These are phyloP conservation scores for Heterohyrax brucei DNA, from an alignment of 2,797 vertebrate genomes.

Conservation along the genomic window DNA sequence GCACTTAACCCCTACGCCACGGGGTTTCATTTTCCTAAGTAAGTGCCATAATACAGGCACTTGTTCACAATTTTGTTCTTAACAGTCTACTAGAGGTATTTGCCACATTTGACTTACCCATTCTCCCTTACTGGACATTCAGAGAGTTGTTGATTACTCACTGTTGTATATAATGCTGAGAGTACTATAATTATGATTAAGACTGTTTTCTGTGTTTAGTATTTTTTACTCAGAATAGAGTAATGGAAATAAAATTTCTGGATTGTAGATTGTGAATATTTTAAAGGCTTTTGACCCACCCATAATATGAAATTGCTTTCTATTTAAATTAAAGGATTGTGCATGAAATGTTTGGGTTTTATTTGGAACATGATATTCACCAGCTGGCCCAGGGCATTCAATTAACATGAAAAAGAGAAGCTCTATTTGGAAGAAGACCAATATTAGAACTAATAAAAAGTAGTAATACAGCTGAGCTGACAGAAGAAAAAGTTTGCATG, in stretches of 20 bases:
- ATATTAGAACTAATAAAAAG: not conserved
- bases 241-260: constrained; percentile 26
- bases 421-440: not conserved
- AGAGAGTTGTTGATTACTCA: not conserved
- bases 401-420: not conserved
- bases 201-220: constrained; percentile 19
- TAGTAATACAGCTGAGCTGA: not conserved
- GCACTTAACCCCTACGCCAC: too few species aligned
- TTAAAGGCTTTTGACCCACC: not conserved
- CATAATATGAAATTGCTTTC: not conserved
- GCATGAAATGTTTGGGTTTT: not conserved
- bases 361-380: not conserved
- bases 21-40: not conserved
- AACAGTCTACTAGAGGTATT: not conserved
- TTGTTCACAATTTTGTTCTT: not conserved
- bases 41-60: not conserved
- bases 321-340: constrained; percentile 21
- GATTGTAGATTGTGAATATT: not conserved
- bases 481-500: not conserved
- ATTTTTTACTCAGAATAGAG: constrained; percentile 45
- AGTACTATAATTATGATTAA: not conserved
- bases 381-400: not conserved
- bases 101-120: not conserved
- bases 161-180: not conserved
- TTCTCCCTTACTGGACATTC: not conserved